These are phyloP conservation scores for Caenorhabditis briggsae DNA, from an alignment of 1,140 invertebrate genomes.

Conservation along the genomic window DNA sequence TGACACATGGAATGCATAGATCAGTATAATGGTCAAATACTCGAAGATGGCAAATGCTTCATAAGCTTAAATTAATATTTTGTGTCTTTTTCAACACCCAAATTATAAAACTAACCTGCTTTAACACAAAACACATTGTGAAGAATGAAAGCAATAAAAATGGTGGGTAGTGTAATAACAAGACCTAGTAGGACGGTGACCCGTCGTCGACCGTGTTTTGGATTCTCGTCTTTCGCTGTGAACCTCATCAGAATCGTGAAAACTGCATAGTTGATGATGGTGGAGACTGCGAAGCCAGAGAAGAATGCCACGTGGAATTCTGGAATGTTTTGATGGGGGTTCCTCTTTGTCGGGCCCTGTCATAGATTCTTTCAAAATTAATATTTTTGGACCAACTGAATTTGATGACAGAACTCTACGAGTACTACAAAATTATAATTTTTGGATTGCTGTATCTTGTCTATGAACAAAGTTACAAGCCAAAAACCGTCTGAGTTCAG, in stretches of 20 bases:
- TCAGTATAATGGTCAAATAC: slow-evolving; percentile 50
- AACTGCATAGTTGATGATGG: slow-evolving; percentile 70
- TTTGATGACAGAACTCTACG: too few species aligned
- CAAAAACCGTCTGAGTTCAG: too few species aligned
- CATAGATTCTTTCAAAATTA: too few species aligned
- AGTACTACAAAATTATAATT: too few species aligned
- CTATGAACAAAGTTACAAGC: too few species aligned
- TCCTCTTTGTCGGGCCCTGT: too few species aligned
- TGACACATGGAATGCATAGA: slow-evolving; percentile 24
- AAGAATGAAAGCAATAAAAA: slow-evolving; percentile 50
- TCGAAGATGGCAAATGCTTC: slow-evolving; percentile 55
- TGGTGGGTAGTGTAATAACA: slow-evolving; percentile 41
- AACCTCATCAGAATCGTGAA: slow-evolving; percentile 20
- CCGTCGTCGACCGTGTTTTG: slow-evolving; percentile 3
- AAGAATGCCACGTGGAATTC: slow-evolving; percentile 76
- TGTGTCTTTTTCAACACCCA: too few species aligned
- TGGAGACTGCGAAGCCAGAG: slow-evolving; percentile 72
- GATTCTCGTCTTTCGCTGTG: slow-evolving; percentile 13
- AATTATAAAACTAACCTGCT: slow-evolving; percentile 1
- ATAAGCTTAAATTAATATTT: slow-evolving; percentile 30
- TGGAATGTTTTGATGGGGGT: slow-evolving; percentile 57
- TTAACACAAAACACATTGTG: slow-evolving; percentile 57
- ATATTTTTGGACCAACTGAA: too few species aligned
- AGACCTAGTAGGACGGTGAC: slow-evolving; percentile 26
- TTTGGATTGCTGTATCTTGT: too few species aligned